A percentile compares a stretch with the other conserved stretches of the same genome.
Evolutionary conservation across 1,140 invertebrate species (phyloP).

Genomic region (Drosophila micromelanica): DNA sequence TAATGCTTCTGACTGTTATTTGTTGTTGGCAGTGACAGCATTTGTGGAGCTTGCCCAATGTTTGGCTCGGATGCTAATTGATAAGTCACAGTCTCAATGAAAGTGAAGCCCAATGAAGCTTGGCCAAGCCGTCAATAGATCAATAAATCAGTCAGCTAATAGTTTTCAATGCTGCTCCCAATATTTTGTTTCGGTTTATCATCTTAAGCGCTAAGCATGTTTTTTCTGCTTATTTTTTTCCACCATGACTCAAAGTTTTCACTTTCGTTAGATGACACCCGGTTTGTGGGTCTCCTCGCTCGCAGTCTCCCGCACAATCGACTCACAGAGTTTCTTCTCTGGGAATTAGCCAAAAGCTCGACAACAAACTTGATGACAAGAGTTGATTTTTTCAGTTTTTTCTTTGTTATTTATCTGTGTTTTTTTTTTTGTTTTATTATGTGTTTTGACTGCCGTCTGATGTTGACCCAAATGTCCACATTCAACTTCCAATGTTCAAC

Average conservation of each 20-base stretch:
- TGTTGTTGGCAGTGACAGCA: slow-evolving; percentile 14
- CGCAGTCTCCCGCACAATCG: slow-evolving; percentile 29
- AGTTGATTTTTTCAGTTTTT: slow-evolving; percentile 21
- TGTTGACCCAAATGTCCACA: slow-evolving; percentile 49
- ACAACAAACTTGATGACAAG: slow-evolving; percentile 31
- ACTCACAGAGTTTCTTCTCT: slow-evolving; percentile 38
- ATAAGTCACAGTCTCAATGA: slow-evolving; percentile 23
- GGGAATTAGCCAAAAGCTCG: slow-evolving; percentile 33
- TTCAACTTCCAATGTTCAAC: slow-evolving; percentile 37
- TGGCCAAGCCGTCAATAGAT: slow-evolving; percentile 3
- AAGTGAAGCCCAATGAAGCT: slow-evolving; percentile 30
- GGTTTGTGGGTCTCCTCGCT: background rate
- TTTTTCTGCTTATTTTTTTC: slow-evolving; percentile 1
- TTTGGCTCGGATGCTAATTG: slow-evolving; percentile 36
- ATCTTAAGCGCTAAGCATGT: background rate
- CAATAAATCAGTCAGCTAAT: slow-evolving; percentile 30
- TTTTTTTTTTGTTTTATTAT: background rate
- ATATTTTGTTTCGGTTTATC: slow-evolving; percentile 15
- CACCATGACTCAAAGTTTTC: slow-evolving; percentile 26
- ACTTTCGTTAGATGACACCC: slow-evolving; percentile 42
- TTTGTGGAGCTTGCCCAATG: slow-evolving; percentile 25
- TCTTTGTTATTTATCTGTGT: slow-evolving; percentile 7
- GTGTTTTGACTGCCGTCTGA: slow-evolving; percentile 13
- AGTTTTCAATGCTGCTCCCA: slow-evolving; percentile 23
- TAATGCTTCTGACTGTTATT: slow-evolving; percentile 5